Evolutionary conservation across 2,888 invertebrate genomes (phyloP), one percentile per base, ranked within the genome.

Genomic region (Congeria kusceri): DNA sequence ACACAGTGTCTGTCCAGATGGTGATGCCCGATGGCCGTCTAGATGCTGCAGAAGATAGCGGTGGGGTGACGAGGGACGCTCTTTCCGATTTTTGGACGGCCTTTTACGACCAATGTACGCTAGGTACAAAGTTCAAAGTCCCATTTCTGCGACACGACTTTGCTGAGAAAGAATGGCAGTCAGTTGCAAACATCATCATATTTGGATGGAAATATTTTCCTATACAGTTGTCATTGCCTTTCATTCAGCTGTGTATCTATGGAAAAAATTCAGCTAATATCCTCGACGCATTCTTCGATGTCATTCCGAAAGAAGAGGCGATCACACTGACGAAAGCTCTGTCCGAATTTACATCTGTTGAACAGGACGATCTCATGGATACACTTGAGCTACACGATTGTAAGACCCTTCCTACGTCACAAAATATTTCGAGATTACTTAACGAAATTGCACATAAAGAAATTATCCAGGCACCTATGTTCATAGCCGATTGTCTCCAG

Each of bases 391-490:
- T 47, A 23, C 73, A 79, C 61, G 82, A 79, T 15, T 58, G 66
- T 29, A 74, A 57, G 61, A 63, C 62, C 11, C 53, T 62, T 23
- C 77, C 72, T 28, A 75, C 64, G 20, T 59, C 69, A 56, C 23
- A 39, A 11, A 83, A 80, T 46, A 77, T 77, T 61, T 59, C 62
- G 27, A 58, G 66, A 13, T 63, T 75, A 27, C 18, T 79, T 13
- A 20, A 46, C 13, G 77, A 80, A 74, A 77, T 80, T 25, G 77
- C 83, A 5, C 83, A 80, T 20, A 83, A 83, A 49, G 83, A 79
- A 57, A 13, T 79, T 39, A 44, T 83, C 18, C 83, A 79, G 49
- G 28, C 69, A 13, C 56, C 79, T 5, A 77, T 71, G 71, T 83
- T 83, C 61, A 66, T 80, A 13, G 63, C 49, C 28, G 74, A 83